Base-by-base conservation (phyloP, 2,888 invertebrate species). In the Acleris literana region DNA sequence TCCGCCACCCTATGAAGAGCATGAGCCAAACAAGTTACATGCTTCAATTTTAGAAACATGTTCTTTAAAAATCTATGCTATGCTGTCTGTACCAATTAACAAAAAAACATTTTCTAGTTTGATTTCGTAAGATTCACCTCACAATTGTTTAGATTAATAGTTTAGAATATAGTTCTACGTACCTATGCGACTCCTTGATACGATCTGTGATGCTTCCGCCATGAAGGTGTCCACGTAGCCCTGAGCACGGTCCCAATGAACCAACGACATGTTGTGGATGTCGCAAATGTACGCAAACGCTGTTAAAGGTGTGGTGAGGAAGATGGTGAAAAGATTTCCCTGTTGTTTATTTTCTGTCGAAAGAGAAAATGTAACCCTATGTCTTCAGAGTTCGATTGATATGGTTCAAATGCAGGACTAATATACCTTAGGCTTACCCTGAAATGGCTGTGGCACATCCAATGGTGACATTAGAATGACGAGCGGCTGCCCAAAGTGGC, bases 391-490 rank as follows among this genome's bases (percentile, higher is more conserved):
- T 39, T 39, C 1, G 13, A 13, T 39, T 39, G 39, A 39, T 13
- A 13, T 39, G 3, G 13, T 39, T 39, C 4, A 39, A 4, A 13
- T 39, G 39, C 13, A 39, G 13, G 13, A 4, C 3, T 46, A 44
- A 46, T 46, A 46, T 17, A 7, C n/a, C 6, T 57, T 57, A 22
- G 18, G 76, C 78, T 84, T 88, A 97, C 97, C 96, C 92, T 96
- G 96, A 84, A 97, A 96, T 70, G 95, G 95, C 65, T 96, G 93
- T 69, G 98, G 98, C 70, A 96, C 94, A 84, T 98, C 97, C 87
- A 97, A 95, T 6, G 99, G 98, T 62, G 99, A 98, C 96, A 98
- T 97, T 46, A 99, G 94, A 71, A 98, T 95, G 70, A 99, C 96
- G 72, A 99, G 91, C 6, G 99, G 98, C 85, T 98, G 98, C 29